Base-by-base conservation (phyloP, 2,797 vertebrate species). In the Rhyacichthys aspro region DNA sequence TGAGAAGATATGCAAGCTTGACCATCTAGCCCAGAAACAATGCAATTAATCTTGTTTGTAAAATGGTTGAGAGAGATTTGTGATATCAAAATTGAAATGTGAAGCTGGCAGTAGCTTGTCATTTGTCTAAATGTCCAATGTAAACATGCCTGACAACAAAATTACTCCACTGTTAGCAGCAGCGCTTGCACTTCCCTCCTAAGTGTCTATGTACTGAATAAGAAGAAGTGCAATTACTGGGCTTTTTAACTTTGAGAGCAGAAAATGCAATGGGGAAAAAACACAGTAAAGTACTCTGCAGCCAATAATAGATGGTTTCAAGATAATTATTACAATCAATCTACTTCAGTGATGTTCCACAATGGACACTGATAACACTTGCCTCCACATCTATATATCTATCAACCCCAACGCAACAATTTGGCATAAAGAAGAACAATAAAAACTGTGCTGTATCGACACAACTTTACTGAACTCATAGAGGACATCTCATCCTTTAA, bases 171-270 rank as follows among this genome's bases (percentile, higher is more conserved):
- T 67, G 15, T 48, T 42, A 60, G 34, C 19, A 33, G 39, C 44
- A 63, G 67, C 16, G n/a, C 36, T 77, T 63, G 34, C 38, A 17
- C 62, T 72, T 68, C n/a, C 69, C 63, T 41, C 28, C 63, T 15
- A 55, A 28, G 47, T 41, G 9, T 19, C 43, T 1, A 33, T 37
- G 44, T 36, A 32, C 72, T 47, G 60, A 50, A 63, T 33, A 8
- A 63, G 32, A n/a, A 28, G 49, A 44, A 57, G n/a, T 62, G 67
- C 71, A 67, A 81, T 76, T 86, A 81, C 36, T 57, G 52, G 58
- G 49, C 56, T 76, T 84, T 81, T 83, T 77, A 89, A 83, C 48
- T 71, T 61, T 74, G 78, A 70, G 76, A 76, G 70, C 50, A 64
- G 72, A 64, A 16, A 56, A 81, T 81, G 45, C 47, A 47, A 39